Conservation (phyloP, 2,113 vertebrate species). For the Ailuropoda melanoleuca region DNA sequence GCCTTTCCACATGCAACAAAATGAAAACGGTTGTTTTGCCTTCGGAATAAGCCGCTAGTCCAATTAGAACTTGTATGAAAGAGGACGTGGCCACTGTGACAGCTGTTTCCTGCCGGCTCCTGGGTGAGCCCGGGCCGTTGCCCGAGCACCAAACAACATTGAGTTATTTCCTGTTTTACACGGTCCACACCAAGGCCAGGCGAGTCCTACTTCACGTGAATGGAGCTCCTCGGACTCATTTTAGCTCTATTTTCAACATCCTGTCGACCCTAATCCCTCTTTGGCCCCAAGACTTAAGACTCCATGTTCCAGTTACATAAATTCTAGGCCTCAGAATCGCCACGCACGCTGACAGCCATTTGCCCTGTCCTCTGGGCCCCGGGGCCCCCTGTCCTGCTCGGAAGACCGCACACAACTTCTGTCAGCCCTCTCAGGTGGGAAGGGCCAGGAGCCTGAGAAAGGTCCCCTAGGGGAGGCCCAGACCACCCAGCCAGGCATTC, state of each 20-base stretch:
- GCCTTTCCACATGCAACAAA: background rate
- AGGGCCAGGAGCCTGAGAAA: background rate
- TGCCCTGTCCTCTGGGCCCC: background rate
- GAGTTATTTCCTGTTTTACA: slow-evolving; percentile 26
- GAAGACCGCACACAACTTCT: background rate
- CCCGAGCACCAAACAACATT: background rate
- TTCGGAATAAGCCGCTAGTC: background rate
- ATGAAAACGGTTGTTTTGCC: background rate
- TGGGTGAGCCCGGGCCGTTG: background rate
- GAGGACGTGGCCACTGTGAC: background rate
- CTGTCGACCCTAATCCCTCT: background rate
- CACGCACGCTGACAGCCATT: background rate
- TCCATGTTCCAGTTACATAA: slow-evolving; percentile 39
- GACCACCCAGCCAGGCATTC: background rate
- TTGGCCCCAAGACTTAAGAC: background rate
- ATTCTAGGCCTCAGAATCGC: background rate
- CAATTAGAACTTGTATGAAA: background rate
- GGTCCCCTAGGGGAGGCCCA: too few relatives aligned
- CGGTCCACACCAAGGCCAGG: background rate
- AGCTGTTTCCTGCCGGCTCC: background rate
- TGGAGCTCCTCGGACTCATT: background rate
- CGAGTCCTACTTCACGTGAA: background rate
- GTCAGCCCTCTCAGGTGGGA: background rate
- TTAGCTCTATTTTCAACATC: background rate
- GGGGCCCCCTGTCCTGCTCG: background rate